Conservation (phyloP, 2,888 invertebrate species). For the Antheraea yamamai region DNA sequence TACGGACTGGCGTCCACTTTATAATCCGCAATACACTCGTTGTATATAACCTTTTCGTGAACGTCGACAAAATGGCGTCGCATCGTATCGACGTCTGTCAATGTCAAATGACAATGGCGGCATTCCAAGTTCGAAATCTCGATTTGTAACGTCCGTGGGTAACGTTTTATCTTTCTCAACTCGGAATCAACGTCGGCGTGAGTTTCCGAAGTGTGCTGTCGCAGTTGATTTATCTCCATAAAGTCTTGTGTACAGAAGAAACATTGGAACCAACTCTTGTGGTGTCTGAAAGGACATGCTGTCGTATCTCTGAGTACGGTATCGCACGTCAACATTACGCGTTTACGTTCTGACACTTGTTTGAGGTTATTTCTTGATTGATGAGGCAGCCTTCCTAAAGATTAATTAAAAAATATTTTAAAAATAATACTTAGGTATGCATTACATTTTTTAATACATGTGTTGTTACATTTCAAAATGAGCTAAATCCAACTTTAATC, state of each 20-base stretch:
- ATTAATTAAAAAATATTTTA: constrained; percentile 24
- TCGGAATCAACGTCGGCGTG: constrained; percentile 56
- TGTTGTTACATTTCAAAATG: no score
- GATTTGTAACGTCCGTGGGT: constrained; percentile 67
- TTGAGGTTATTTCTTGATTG: constrained; percentile 37
- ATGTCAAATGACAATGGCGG: constrained; percentile 52
- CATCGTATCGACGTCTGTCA: constrained; percentile 58
- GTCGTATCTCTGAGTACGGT: constrained; percentile 61
- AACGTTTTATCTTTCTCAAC: constrained; percentile 63
- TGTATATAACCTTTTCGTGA: constrained; percentile 62
- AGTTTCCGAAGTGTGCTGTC: constrained; percentile 46
- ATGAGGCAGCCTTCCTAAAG: constrained; percentile 39
- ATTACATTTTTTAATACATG: not conserved
- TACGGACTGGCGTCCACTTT: constrained; percentile 64
- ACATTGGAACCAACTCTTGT: constrained; percentile 74
- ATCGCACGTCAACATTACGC: constrained; percentile 59
- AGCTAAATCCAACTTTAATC: no score
- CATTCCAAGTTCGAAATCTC: constrained; percentile 69
- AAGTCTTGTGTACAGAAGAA: constrained; percentile 68
- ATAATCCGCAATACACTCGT: constrained; percentile 70
- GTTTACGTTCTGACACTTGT: constrained; percentile 62
- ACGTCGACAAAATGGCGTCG: constrained; percentile 53
- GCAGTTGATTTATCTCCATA: constrained; percentile 59
- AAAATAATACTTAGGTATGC: not conserved
- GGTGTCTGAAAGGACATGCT: constrained; percentile 70